These are phyloP conservation scores for Malurus melanocephalus DNA, from an alignment of 2,113 vertebrate genomes.

Conservation along the genomic window DNA sequence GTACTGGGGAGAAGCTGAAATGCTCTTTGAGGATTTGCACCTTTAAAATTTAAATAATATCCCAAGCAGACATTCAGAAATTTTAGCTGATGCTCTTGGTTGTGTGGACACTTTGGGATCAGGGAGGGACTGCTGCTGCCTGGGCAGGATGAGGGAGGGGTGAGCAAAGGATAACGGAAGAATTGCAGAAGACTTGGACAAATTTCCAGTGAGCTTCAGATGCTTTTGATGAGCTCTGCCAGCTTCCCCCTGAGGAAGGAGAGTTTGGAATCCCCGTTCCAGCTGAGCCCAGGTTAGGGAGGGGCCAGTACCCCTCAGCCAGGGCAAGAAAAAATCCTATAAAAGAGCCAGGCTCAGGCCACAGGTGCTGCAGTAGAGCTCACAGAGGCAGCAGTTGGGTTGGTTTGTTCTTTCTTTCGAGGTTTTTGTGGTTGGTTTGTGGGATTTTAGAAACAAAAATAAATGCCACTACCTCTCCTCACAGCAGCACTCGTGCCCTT, in stretches of 20 bases:
- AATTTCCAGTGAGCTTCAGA: background rate
- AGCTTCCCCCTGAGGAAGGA: background rate
- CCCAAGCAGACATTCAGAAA: background rate
- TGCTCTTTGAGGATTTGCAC: background rate
- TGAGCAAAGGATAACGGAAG: background rate
- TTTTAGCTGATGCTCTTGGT: background rate
- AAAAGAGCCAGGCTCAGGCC: background rate
- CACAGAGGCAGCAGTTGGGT: background rate
- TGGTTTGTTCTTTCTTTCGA: background rate
- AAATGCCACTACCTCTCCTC: background rate
- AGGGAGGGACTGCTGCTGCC: background rate
- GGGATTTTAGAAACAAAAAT: background rate
- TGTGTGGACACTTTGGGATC: background rate
- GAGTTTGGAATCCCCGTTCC: background rate
- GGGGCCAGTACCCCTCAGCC: background rate
- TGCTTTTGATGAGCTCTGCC: background rate
- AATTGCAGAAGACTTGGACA: background rate
- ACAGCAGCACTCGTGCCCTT: accelerated
- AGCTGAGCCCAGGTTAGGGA: background rate
- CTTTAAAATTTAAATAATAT: background rate
- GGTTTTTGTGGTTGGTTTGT: background rate
- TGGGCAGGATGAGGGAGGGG: background rate
- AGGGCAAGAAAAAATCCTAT: background rate
- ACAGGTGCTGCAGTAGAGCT: background rate
- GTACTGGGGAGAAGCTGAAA: background rate